Percentiles rank a stretch among this genome's conserved stretches.
Conservation (phyloP, 2,797 vertebrate species). For the Dryobates pubescens region DNA sequence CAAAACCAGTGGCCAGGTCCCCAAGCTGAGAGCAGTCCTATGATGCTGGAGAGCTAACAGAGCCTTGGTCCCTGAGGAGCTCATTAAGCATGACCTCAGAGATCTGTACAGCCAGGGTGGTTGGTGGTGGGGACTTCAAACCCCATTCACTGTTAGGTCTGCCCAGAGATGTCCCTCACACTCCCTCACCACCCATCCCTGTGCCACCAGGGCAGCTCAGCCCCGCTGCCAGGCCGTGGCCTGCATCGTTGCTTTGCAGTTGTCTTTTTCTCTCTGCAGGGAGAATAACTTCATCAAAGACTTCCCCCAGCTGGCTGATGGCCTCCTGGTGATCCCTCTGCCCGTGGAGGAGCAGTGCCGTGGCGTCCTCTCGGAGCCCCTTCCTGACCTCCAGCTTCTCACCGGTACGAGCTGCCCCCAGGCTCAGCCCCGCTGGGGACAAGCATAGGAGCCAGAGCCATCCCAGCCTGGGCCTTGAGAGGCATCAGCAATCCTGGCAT, state of each 20-base stretch:
- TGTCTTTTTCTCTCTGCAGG: slow-evolving; percentile 80
- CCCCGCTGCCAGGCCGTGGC: neutral
- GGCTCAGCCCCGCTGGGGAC: neutral
- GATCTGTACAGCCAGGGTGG: neutral
- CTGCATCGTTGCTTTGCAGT: slow-evolving; percentile 35
- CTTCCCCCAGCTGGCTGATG: slow-evolving; percentile 95
- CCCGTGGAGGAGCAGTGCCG: slow-evolving; percentile 97
- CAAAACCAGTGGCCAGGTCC: neutral
- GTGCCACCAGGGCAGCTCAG: neutral
- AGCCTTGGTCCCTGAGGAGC: neutral
- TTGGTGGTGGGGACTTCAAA: neutral
- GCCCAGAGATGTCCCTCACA: rapidly evolving
- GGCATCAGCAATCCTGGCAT: neutral
- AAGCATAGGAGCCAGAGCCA: neutral
- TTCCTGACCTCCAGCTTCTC: slow-evolving; percentile 91
- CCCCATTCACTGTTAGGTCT: neutral
- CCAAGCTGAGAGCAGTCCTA: neutral
- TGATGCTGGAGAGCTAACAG: neutral
- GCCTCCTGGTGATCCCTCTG: slow-evolving; percentile 93
- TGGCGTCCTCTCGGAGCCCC: slow-evolving; percentile 93
- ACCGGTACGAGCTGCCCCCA: slow-evolving; percentile 79
- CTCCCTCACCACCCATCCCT: neutral
- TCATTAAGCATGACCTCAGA: neutral
- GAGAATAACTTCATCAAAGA: slow-evolving; percentile 99
- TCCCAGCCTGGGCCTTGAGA: neutral